Evolutionary conservation across 2,888 invertebrate genomes (phyloP).

Genomic region (Leptopterna dolabrata): DNA sequence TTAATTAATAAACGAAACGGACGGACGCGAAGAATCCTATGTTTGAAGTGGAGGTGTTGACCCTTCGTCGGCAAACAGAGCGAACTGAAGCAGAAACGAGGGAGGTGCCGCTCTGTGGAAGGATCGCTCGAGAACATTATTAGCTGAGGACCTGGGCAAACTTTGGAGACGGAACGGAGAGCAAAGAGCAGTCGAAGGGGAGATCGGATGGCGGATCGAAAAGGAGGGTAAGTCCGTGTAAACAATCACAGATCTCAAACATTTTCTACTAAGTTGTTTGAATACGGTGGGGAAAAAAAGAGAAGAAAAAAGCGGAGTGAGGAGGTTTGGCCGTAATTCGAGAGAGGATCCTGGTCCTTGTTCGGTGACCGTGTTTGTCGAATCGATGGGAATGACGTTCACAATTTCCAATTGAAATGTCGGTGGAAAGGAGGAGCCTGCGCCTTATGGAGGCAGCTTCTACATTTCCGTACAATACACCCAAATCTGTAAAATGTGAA

Average conservation of each 20-base stretch:
- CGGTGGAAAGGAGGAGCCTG: too few species aligned
- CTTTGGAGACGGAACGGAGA: neutral
- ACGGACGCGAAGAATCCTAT: neutral
- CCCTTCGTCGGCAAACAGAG: neutral
- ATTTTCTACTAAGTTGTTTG: constrained; percentile 41
- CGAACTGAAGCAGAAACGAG: neutral
- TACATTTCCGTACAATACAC: too few species aligned
- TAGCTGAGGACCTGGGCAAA: constrained; percentile 24
- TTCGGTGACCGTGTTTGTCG: neutral
- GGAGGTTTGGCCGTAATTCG: neutral
- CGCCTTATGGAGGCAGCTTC: too few species aligned
- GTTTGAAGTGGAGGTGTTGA: neutral
- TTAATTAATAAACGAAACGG: neutral
- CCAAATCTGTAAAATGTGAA: too few species aligned
- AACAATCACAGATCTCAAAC: constrained; percentile 39
- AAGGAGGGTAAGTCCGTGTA: neutral
- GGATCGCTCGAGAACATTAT: constrained; percentile 24
- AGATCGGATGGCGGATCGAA: neutral
- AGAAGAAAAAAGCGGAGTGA: neutral
- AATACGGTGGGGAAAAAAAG: neutral
- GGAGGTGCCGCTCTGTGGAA: neutral
- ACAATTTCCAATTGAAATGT: too few species aligned
- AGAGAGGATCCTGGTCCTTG: neutral
- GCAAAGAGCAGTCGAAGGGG: neutral
- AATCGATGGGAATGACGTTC: neutral